A percentile compares a stretch with the other conserved stretches of the same genome.
Conservation (phyloP, 2,797 vertebrate genomes). For the Eupleurogrammus muticus region DNA sequence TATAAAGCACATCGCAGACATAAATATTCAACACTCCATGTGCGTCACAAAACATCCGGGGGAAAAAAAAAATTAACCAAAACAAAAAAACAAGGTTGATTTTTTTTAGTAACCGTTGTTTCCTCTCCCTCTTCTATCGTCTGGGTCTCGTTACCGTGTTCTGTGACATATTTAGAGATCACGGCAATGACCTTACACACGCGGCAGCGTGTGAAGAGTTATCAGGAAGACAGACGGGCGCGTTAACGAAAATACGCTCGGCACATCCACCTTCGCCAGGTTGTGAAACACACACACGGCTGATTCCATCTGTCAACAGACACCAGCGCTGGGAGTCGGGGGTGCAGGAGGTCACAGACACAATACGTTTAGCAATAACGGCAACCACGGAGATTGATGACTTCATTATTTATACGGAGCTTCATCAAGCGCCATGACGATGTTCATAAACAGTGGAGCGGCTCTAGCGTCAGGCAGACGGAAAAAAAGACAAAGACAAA, state of each 20-base stretch:
- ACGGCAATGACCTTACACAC: constrained; percentile 10
- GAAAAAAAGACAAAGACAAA: too few species aligned
- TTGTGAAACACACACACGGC: constrained; percentile 7
- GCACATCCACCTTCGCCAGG: constrained; percentile 7
- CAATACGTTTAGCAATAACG: constrained; percentile 16
- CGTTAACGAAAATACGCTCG: constrained; percentile 22
- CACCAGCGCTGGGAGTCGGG: not conserved
- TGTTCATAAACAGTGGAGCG: too few species aligned
- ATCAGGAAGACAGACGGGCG: constrained; percentile 28
- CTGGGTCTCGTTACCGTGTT: constrained; percentile 15
- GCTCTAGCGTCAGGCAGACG: too few species aligned
- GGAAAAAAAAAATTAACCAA: too few species aligned
- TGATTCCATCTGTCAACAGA: constrained; percentile 11
- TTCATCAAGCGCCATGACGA: too few species aligned
- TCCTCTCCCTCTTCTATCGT: not conserved
- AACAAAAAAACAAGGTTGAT: too few species aligned
- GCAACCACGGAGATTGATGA: not conserved
- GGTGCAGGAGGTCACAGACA: not conserved
- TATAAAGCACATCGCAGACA: too few species aligned
- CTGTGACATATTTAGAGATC: not conserved
- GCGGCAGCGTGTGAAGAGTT: not conserved
- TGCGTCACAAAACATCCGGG: too few species aligned
- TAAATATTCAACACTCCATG: too few species aligned
- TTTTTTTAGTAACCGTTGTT: not conserved
- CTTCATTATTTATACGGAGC: not conserved